Conservation (phyloP, 2,888 invertebrate genomes). For the Lutraria lutraria region DNA sequence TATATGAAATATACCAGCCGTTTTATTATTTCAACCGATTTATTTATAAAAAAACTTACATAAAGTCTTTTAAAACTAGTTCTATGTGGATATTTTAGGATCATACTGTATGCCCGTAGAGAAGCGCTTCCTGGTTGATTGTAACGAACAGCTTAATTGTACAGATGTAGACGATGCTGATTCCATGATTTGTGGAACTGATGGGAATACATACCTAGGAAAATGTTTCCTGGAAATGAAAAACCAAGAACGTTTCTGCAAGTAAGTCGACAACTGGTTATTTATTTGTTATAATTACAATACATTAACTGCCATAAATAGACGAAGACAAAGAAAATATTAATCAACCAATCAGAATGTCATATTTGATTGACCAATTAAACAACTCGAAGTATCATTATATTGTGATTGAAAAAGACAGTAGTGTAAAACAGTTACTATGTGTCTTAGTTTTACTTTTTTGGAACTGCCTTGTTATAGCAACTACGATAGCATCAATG, state of each 20-base stretch:
- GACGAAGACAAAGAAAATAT: neutral
- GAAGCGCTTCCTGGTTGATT: conserved; percentile 9
- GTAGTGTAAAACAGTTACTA: neutral
- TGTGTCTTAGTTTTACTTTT: neutral
- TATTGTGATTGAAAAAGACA: no score
- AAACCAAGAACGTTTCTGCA: conserved; percentile 29
- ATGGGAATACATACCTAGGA: conserved; percentile 35
- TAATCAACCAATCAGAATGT: neutral
- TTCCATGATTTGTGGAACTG: conserved; percentile 9
- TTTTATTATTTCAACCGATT: no score
- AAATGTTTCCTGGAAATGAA: conserved; percentile 9
- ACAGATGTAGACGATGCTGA: neutral
- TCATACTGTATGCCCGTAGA: conserved; percentile 24
- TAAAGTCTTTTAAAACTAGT: neutral
- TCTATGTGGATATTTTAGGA: neutral
- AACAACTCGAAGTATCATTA: no score
- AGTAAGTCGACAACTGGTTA: neutral
- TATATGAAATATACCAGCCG: no score
- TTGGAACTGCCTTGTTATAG: neutral
- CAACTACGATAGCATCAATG: no score
- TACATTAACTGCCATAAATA: neutral
- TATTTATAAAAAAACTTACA: no score
- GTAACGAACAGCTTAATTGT: conserved; percentile 17
- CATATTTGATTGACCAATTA: no score
- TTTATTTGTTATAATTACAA: neutral